These are phyloP conservation scores for Redunca redunca DNA, from an alignment of 2,113 vertebrate species.

Conservation along the genomic window DNA sequence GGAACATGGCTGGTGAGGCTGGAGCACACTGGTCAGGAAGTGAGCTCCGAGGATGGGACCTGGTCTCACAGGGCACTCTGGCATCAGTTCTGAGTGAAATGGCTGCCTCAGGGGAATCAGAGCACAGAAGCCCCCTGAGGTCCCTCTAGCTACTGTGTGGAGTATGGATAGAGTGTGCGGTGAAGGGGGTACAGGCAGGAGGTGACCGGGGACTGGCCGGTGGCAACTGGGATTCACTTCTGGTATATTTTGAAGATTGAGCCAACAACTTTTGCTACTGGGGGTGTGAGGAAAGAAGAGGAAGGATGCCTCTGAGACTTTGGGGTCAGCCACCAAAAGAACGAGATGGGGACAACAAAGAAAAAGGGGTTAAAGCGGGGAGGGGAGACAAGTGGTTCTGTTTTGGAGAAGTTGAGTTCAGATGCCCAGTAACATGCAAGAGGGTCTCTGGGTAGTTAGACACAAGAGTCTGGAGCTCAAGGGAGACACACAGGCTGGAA, in stretches of 20 bases:
- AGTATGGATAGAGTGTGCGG: neutral
- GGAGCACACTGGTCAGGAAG: neutral
- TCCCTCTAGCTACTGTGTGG: neutral
- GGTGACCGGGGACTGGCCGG: accelerated
- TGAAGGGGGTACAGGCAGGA: neutral
- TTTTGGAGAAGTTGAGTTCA: neutral
- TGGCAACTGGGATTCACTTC: neutral
- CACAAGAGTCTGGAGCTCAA: neutral
- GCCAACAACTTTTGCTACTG: neutral
- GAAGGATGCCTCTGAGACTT: neutral
- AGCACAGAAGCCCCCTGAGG: neutral
- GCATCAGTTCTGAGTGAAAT: neutral
- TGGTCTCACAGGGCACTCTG: neutral
- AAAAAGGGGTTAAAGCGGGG: accelerated
- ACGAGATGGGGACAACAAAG: neutral
- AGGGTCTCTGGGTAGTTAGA: neutral
- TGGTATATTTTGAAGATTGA: neutral
- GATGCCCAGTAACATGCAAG: neutral
- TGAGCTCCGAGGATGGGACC: neutral
- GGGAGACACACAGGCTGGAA: neutral
- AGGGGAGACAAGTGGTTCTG: neutral
- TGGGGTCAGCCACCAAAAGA: neutral
- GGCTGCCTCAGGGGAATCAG: neutral
- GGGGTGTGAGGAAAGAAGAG: neutral
- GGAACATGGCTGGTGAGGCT: neutral